Conservation (phyloP, 2,113 vertebrate genomes). For the Gracilinanus agilis region DNA sequence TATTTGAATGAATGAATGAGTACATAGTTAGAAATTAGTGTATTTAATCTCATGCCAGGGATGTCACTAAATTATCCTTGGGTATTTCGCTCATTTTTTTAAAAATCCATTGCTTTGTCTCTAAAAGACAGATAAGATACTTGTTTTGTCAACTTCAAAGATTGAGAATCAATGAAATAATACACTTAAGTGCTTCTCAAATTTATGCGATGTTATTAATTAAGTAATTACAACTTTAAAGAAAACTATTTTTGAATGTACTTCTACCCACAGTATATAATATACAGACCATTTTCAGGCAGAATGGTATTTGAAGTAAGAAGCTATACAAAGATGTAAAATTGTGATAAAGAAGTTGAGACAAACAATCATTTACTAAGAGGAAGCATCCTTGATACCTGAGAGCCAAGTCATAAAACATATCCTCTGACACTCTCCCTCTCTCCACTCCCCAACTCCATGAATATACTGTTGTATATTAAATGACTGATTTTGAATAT, state of each 20-base stretch:
- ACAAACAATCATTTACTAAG: not conserved
- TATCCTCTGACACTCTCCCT: not conserved
- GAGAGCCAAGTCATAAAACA: not conserved
- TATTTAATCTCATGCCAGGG: not conserved
- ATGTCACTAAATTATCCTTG: not conserved
- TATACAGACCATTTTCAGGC: not conserved
- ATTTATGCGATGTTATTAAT: not conserved
- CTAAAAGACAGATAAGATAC: not conserved
- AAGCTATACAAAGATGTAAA: not conserved
- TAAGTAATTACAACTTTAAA: not conserved
- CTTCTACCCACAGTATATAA: not conserved
- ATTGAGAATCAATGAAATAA: not conserved
- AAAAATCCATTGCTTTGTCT: not conserved
- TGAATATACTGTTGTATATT: not conserved
- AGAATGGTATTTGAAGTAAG: not conserved
- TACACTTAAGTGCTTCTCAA: not conserved
- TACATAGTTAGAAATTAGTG: not conserved
- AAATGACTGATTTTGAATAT: conserved; percentile 15
- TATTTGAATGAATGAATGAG: not conserved
- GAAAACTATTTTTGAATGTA: not conserved
- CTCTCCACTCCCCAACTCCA: not conserved
- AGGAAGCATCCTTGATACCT: not conserved
- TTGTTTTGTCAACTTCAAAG: not conserved
- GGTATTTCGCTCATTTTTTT: not conserved
- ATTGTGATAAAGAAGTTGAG: not conserved